A percentile compares a stretch with the other conserved stretches of the same genome.
phyloP scores from a whole-genome alignment of 2,888 invertebrate species.

The Ligdia adustata region DNA sequence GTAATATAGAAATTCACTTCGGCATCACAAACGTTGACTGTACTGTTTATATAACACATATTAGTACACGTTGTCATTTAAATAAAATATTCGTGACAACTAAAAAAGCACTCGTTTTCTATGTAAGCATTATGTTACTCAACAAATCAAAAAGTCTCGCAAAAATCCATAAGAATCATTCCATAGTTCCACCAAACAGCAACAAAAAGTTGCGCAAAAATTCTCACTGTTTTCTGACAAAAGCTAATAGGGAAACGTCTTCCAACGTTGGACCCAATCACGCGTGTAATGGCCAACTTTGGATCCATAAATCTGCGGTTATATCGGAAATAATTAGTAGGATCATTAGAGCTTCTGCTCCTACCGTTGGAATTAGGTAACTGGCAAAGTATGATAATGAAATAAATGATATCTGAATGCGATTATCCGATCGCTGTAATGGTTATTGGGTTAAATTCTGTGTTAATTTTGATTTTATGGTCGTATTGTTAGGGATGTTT shows the following conservation, averaged over 20 bases:
- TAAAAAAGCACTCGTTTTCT: no score
- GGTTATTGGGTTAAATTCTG: no score
- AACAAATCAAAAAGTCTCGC: not conserved
- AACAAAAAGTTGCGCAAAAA: constrained; percentile 23
- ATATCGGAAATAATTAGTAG: constrained; percentile 51
- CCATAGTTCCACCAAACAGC: constrained; percentile 13
- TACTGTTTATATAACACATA: no score
- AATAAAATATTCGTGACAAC: no score
- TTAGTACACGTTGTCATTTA: no score
- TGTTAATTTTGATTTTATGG: no score
- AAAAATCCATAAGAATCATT: constrained; percentile 6
- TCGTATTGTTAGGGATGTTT: no score
- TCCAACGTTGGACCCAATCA: constrained; percentile 29
- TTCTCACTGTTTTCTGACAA: constrained; percentile 22
- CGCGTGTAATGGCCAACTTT: constrained; percentile 33
- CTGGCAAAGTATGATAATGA: not conserved
- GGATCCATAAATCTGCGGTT: constrained; percentile 43
- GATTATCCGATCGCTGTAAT: no score
- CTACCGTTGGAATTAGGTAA: constrained; percentile 1
- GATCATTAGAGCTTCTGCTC: constrained; percentile 45
- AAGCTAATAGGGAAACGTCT: constrained; percentile 24
- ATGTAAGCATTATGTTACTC: not conserved
- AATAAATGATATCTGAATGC: constrained; percentile 2
- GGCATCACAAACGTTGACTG: no score
- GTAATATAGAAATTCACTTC: no score